These are phyloP conservation scores for Syndactyla subalaris DNA, from an alignment of 2,797 vertebrate genomes.

Conservation along the genomic window DNA sequence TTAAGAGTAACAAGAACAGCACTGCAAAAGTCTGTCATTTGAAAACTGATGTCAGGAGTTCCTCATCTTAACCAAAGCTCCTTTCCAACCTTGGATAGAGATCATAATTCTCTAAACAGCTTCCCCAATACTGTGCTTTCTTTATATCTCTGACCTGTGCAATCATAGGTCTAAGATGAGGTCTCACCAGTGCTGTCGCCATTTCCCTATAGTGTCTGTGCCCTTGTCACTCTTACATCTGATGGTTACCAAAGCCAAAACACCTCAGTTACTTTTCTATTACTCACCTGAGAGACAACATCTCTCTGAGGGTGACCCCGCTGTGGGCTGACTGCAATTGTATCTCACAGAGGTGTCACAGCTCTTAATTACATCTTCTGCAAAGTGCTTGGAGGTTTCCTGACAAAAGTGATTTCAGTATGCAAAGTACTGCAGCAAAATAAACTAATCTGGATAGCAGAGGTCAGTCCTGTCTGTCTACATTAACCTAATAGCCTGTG, in stretches of 20 bases:
- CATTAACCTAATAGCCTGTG: not conserved
- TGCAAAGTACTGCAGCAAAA: not conserved
- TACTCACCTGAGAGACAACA: not conserved
- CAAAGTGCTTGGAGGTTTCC: not conserved
- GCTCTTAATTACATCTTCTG: not conserved
- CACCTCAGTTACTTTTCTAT: not conserved
- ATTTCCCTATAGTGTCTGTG: rapidly evolving
- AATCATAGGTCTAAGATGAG: rapidly evolving
- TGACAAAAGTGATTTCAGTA: not conserved
- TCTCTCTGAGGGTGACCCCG: not conserved
- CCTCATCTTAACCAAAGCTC: not conserved
- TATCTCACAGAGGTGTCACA: not conserved
- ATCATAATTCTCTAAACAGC: not conserved
- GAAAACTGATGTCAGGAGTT: not conserved
- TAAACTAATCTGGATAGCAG: conserved; percentile 4
- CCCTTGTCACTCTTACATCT: not conserved
- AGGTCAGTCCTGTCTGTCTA: conserved; percentile 12
- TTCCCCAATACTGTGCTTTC: not conserved
- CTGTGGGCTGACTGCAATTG: rapidly evolving
- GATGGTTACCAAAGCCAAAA: not conserved
- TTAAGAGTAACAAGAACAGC: not conserved
- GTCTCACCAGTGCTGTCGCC: not conserved
- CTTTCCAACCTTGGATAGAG: not conserved
- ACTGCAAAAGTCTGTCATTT: not conserved
- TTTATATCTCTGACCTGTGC: not conserved